A percentile compares a stretch with the other conserved stretches of the same genome.
These are phyloP conservation scores for Pungitius pungitius DNA, from an alignment of 2,113 vertebrate species.

Conservation along the genomic window DNA sequence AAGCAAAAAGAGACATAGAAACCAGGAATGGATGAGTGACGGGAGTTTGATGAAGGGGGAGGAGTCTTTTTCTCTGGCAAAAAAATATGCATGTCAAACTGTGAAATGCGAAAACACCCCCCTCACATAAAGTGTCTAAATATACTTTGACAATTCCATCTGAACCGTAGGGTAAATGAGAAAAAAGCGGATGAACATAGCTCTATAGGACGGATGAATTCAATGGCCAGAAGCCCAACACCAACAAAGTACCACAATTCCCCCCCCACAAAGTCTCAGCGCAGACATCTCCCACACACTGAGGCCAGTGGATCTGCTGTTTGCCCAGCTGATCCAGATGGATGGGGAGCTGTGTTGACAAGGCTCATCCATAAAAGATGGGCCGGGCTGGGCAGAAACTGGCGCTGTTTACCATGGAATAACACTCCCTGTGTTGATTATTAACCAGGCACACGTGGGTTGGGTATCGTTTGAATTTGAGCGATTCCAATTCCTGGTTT, in stretches of 20 bases:
- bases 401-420: slow-evolving; percentile 43
- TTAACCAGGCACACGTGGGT: slow-evolving; percentile 47
- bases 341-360: slow-evolving; percentile 43
- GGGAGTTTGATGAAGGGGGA: slow-evolving; percentile 18
- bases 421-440: slow-evolving; percentile 55
- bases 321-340: slow-evolving; percentile 48
- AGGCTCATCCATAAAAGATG: slow-evolving; percentile 69
- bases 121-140: slow-evolving; percentile 1
- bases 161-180: background rate
- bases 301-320: slow-evolving; percentile 39
- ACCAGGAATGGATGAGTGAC: slow-evolving; percentile 23
- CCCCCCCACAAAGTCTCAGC: background rate
- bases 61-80: background rate
- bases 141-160: background rate
- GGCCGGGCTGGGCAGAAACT: slow-evolving; percentile 7
- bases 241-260: slow-evolving; percentile 10
- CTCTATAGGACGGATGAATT: background rate
- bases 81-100: slow-evolving; percentile 6
- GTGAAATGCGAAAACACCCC: background rate
- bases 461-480: too few relatives aligned
- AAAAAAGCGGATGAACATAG: slow-evolving; percentile 6
- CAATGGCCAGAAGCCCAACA: background rate
- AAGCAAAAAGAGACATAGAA: background rate
- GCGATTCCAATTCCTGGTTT: too few relatives aligned
- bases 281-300: slow-evolving; percentile 24